Evolutionary conservation across 1,140 invertebrate species (phyloP), one percentile per base, ranked within the genome.

Genomic region (Pogonognathellus flavescens): DNA sequence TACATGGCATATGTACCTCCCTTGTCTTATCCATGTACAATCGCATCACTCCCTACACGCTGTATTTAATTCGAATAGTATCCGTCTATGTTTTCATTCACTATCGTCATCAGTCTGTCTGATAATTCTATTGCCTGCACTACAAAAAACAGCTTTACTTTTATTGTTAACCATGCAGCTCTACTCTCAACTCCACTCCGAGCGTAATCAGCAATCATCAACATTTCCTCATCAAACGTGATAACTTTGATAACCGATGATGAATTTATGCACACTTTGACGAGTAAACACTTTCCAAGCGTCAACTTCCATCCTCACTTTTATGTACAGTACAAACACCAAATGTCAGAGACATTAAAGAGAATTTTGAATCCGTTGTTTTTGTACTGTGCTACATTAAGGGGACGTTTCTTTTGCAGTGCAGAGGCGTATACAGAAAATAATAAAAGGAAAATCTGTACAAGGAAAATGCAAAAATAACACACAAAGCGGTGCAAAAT

Each of bases 191-290:
- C 31, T 76, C 41, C 49, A 76, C 31, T 76, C 70, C 22, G 10
- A 31, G 31, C n/a, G 41, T 49, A 18, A 76, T 76, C 41, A 76
- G 14, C 13, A 76, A 31, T 31, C 16, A 76, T 76, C 70, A 18
- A 76, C 70, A 76, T 76, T 76, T 76, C 70, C 70, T 76, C 70
- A 76, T 76, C 25, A 76, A 76, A 76, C n/a, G 25, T 50, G 70
- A 49, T 76, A 49, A 72, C 18, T 62, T n/a, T n/a, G 31, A 41
- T 41, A 41, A 41, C 31, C 6, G 31, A 50, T 76, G 70, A 76
- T 76, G 70, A 76, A 31, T 76, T 76, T 31, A 76, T 76, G 41
- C 31, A 31, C 70, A 76, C 62, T 76, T 16, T 41, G 31, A 49
- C 70, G 22, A 66, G 18, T 66, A 20, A 66, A 66, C 22, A 9